Percentiles rank a stretch among this genome's conserved stretches.
These are phyloP conservation scores for Mycteria americana DNA, from an alignment of 2,797 vertebrate species.

Conservation along the genomic window DNA sequence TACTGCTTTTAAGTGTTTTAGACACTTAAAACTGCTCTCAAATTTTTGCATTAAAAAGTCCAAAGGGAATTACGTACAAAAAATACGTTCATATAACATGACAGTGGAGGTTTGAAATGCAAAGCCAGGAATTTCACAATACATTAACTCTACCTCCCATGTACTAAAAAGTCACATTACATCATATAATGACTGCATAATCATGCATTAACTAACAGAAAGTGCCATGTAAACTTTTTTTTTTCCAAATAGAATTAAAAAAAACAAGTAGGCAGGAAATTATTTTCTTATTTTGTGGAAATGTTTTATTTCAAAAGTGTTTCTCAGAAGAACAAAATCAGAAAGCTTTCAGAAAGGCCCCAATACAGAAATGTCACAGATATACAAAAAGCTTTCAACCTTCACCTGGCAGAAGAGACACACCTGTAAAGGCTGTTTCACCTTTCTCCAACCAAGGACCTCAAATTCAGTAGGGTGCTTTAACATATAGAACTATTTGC, in stretches of 20 bases:
- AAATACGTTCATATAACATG: neutral
- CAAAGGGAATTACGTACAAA: neutral
- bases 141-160: neutral
- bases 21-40: neutral
- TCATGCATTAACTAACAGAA: neutral
- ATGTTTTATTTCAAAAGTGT: neutral
- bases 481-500: neutral
- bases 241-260: neutral
- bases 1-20: neutral
- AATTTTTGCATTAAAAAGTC: neutral
- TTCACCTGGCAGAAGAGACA: neutral
- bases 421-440: neutral
- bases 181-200: neutral
- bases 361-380: neutral
- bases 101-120: neutral
- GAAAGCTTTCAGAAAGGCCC: neutral
- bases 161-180: neutral
- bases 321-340: neutral
- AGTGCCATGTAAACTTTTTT: neutral
- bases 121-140: neutral
- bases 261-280: neutral
- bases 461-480: neutral
- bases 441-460: neutral
- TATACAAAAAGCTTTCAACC: neutral
- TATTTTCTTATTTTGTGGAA: neutral